Percentiles rank a stretch among this genome's conserved stretches.
These are phyloP conservation scores for Syngnathus typhle DNA, from an alignment of 2,113 vertebrate species.

Conservation along the genomic window DNA sequence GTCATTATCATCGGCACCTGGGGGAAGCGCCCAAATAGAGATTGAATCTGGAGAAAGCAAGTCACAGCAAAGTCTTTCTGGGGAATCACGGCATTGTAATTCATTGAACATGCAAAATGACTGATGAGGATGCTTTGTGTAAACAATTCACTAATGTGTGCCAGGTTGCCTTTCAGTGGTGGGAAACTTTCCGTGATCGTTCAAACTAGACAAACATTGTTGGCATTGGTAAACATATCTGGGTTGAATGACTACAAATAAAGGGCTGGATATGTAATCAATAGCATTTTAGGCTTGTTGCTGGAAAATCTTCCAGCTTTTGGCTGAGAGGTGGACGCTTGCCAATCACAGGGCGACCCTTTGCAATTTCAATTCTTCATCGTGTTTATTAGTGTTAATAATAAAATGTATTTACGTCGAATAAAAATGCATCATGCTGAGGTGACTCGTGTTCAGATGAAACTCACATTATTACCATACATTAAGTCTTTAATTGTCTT, in stretches of 20 bases:
- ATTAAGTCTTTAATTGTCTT: no score
- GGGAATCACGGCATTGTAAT: constrained; percentile 43
- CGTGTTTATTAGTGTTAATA: no score
- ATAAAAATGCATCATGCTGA: no score
- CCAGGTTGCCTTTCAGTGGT: constrained; percentile 28
- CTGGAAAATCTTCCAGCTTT: constrained; percentile 55
- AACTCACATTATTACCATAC: no score
- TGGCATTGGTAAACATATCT: constrained; percentile 50
- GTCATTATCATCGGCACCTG: constrained; percentile 41
- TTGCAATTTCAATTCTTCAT: no score
- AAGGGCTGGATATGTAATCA: constrained; percentile 36
- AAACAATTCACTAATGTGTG: constrained; percentile 31
- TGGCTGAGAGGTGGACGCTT: background rate
- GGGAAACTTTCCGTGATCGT: constrained; percentile 42
- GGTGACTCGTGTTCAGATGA: no score
- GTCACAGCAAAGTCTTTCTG: constrained; percentile 27
- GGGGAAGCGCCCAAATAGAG: constrained; percentile 30
- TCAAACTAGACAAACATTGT: constrained; percentile 28
- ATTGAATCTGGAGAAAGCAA: constrained; percentile 49
- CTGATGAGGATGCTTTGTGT: constrained; percentile 12
- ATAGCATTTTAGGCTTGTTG: constrained; percentile 51
- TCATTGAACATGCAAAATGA: constrained; percentile 19
- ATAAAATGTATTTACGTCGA: no score
- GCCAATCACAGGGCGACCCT: background rate
- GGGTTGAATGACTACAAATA: constrained; percentile 37